These are phyloP conservation scores for Drosophila grimshawi DNA, from an alignment of 1,140 invertebrate species.

Conservation along the genomic window DNA sequence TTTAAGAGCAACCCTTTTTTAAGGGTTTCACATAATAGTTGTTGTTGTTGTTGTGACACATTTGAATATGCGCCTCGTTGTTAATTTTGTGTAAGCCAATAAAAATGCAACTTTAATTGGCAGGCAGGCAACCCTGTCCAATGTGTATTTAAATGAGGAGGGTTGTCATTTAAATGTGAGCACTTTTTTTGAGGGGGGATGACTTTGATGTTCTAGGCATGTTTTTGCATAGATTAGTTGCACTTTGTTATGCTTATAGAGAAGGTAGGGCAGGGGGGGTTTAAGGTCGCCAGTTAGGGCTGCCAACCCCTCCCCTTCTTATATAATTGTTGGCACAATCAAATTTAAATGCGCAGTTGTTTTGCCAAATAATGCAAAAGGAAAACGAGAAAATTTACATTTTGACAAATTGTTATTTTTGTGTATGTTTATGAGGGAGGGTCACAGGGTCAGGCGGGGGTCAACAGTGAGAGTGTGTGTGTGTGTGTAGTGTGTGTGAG, in stretches of 20 bases:
- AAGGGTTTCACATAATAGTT: constrained; percentile 2
- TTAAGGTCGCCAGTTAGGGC: constrained; percentile 33
- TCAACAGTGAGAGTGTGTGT: constrained; percentile 48
- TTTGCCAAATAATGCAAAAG: constrained; percentile 13
- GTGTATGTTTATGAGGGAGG: constrained; percentile 44
- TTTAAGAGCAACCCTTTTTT: constrained; percentile 61
- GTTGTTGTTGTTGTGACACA: constrained; percentile 65
- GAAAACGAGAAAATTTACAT: constrained; percentile 69
- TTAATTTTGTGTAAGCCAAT: constrained; percentile 79
- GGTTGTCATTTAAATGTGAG: constrained; percentile 17
- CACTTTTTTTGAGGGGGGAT: constrained; percentile 22
- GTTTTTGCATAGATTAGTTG: constrained; percentile 82
- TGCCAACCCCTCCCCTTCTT: constrained; percentile 20
- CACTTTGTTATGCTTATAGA: constrained; percentile 59
- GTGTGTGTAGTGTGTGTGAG: background rate
- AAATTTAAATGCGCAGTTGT: constrained; percentile 64
- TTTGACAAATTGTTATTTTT: constrained; percentile 77
- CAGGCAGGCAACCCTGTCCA: constrained; percentile 49
- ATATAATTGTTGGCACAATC: constrained; percentile 62
- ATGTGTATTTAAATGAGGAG: constrained; percentile 65
- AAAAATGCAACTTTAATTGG: constrained; percentile 78
- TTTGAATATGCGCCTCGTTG: constrained; percentile 72
- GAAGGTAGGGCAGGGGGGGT: background rate
- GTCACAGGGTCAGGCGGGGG: constrained; percentile 55
- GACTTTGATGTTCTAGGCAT: constrained; percentile 46